These are phyloP conservation scores for Arrhamphus sclerolepis DNA, from an alignment of 2,797 vertebrate species.

Conservation along the genomic window DNA sequence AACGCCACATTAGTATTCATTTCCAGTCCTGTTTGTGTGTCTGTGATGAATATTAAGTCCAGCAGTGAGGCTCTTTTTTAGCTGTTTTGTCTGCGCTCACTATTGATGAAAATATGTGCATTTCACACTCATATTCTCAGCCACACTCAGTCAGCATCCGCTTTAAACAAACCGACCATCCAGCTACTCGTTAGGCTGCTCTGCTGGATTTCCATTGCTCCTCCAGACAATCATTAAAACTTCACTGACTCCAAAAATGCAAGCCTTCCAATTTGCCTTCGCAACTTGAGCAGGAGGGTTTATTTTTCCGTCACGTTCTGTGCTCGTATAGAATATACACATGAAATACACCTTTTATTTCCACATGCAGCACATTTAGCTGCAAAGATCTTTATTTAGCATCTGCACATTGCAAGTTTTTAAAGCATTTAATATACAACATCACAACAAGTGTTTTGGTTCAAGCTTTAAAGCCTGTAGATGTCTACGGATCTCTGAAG, in stretches of 20 bases:
- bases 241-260: not conserved
- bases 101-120: slow-evolving; percentile 3
- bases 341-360: not conserved
- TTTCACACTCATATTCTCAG: slow-evolving; percentile 3
- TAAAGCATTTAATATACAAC: not conserved
- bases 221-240: slow-evolving; percentile 8
- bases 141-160: not conserved
- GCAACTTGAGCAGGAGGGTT: not conserved
- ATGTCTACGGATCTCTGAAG: no score
- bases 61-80: not conserved
- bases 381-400: not conserved
- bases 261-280: not conserved
- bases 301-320: not conserved
- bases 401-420: not conserved
- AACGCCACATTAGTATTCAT: not conserved
- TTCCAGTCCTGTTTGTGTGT: slow-evolving; percentile 1
- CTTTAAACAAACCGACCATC: not conserved
- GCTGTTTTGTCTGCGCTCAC: not conserved
- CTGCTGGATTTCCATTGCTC: not conserved
- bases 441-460: not conserved
- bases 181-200: not conserved
- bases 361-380: not conserved
- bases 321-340: not conserved
- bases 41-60: not conserved
- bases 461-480: no score